Evolutionary conservation across 2,113 vertebrate species (phyloP).

Genomic region (Callospermophilus lateralis): DNA sequence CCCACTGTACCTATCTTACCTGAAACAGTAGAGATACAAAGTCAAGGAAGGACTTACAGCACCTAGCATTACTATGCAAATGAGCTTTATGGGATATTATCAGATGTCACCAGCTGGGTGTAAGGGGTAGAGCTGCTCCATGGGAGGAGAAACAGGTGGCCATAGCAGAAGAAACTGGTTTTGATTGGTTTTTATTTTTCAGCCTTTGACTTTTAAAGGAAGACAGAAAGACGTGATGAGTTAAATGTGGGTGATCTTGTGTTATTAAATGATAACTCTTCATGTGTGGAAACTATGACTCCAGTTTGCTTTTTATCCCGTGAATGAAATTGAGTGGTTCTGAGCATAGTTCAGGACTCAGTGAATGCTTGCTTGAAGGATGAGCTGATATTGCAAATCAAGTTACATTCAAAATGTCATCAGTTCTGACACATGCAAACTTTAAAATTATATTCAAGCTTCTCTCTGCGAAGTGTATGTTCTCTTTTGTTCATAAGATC

Average conservation of each 20-base stretch:
- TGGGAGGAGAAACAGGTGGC: background rate
- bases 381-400: background rate
- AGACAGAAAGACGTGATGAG: background rate
- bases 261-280: background rate
- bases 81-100: background rate
- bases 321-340: background rate
- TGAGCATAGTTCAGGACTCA: background rate
- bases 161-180: background rate
- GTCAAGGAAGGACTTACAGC: no score
- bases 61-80: background rate
- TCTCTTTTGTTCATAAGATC: background rate
- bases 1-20: background rate
- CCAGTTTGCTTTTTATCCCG: background rate
- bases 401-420: background rate
- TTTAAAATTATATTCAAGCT: background rate
- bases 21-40: background rate
- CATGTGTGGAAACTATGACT: background rate
- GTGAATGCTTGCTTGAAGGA: background rate
- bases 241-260: background rate
- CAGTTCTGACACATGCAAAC: background rate
- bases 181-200: background rate
- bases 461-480: background rate
- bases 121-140: background rate
- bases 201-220: constrained; percentile 35
- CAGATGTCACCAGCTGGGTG: background rate